Conservation (phyloP, 1,140 invertebrate species). For the Drosophila tsacasi region DNA sequence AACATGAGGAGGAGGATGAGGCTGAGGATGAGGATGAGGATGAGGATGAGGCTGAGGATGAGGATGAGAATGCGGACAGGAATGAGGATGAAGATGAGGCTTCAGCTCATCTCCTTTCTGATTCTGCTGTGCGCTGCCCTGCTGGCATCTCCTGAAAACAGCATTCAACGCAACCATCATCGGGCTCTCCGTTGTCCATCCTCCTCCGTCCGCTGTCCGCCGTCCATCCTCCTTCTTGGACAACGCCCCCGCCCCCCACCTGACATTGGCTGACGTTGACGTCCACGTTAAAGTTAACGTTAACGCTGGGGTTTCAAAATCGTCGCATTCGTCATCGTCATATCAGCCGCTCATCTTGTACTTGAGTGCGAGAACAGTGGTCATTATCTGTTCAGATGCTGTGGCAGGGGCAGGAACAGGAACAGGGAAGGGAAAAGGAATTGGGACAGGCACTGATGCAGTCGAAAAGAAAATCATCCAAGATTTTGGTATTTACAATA, state of each 20-base stretch:
- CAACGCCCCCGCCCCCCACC: slow-evolving; percentile 26
- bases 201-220: background rate
- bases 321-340: slow-evolving; percentile 78
- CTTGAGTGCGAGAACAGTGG: slow-evolving; percentile 77
- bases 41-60: slow-evolving; percentile 1
- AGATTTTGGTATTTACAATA: background rate
- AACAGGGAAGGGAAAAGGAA: background rate
- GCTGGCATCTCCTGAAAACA: slow-evolving; percentile 25
- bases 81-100: slow-evolving; percentile 24
- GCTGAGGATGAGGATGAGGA: background rate
- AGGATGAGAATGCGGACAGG: slow-evolving; percentile 9
- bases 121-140: slow-evolving; percentile 11
- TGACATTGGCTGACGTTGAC: slow-evolving; percentile 23
- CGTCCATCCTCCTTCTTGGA: background rate
- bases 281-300: slow-evolving; percentile 24
- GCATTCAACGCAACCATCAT: slow-evolving; percentile 59
- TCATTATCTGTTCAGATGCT: slow-evolving; percentile 77
- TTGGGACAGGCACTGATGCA: slow-evolving; percentile 10
- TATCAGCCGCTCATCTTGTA: slow-evolving; percentile 77
- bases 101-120: slow-evolving; percentile 5
- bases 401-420: slow-evolving; percentile 4
- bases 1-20: slow-evolving; percentile 53
- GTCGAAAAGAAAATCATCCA: background rate
- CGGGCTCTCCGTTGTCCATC: slow-evolving; percentile 18
- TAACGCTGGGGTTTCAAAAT: slow-evolving; percentile 61